Base-by-base conservation (phyloP, 2,113 vertebrate genomes). In the Mesocricetus auratus region DNA sequence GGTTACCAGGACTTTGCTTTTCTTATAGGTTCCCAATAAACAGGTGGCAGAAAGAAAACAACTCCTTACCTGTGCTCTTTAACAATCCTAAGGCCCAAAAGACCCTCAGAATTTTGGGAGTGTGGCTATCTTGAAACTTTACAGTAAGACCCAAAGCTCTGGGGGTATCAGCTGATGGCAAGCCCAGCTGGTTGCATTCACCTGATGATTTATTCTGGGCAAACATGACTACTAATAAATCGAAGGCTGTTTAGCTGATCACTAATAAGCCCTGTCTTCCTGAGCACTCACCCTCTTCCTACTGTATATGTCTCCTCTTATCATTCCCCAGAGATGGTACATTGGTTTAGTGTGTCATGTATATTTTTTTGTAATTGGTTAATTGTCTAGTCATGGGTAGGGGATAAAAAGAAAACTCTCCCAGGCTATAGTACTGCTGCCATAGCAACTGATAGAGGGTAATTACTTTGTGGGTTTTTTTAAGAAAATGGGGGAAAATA, bases 371-470 rank as follows among this genome's bases (percentile, higher is more conserved):
- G 71, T 91, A 91, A 89, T 95, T 83, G 86, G 77, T 90, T 96
- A 86, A 94, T 90, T 86, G 96, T 88, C 89, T 82, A 97, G 86
- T 33, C 68, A 79, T 68, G 21, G 5, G 36, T n/a, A 16, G 12
- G 33, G n/a, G 22, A 50, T 22, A 60, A 82, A 89, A 90, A 78
- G 77, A 90, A 94, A 95, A 93, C 56, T 88, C 58, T 92, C 77
- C 47, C 24, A 88, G 91, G 89, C 66, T 92, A 94, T 45, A 91
- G 36, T 42, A 50, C 16, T 53, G 90, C 96, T 95, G 26, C 50
- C 74, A 96, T 94, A 94, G 90, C 68, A 97, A 97, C 94, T 95
- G 42, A 50, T 78, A 96, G 29, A 91, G 86, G 50, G 22, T 95
- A 96, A 96, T 91, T 79, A 92, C 45, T 47, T 92, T 83, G 39